Evolutionary conservation across 2,888 invertebrate genomes (phyloP), one percentile per base, ranked within the genome.

Genomic region (Campopleginae sp.): DNA sequence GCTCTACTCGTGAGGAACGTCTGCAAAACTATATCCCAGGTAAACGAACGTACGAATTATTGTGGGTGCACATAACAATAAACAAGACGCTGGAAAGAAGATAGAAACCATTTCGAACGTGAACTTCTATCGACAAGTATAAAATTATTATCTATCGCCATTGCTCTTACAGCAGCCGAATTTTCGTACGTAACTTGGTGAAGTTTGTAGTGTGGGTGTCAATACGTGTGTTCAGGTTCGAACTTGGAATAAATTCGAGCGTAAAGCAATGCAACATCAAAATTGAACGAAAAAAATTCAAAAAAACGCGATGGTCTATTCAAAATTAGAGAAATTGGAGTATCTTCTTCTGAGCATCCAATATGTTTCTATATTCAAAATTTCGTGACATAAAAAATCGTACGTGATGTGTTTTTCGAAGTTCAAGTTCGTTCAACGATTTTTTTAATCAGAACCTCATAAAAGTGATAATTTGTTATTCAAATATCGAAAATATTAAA

Each of bases 1-100:
- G 92, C 93, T 89, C 88, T 93, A 74, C 87, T 93, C 70, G 89
- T 89, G 75, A 91, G 91, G 85, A 93, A 91, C 85, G 86, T 92
- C 86, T 92, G 89, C 88, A 92, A 90, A 84, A 88, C 89, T 76
- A 83, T 92, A 66, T 88, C 91, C 23, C 93, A 92, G 92, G 93
- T 93, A 91, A 79, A 74, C 77, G n/a, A 38, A 78, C 27, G 27
- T 14, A 27, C 31, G 8, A 63, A 80, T 14, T 27, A 33, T 54
- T 54, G n/a, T 51, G 46, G 42, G 19, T 76, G 6, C 38, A 33
- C 46, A 33, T 19, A 65, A 51, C 38, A 54, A 19, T n/a, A 12
- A 70, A 46, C n/a, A 46, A 33, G 17, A 23, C 8, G 17, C 17
- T 23, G 23, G 7, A 10, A 54, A 5, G 48, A 70, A 23, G 23